Conservation (phyloP, 2,888 invertebrate genomes). For the Trachelus stipa region DNA sequence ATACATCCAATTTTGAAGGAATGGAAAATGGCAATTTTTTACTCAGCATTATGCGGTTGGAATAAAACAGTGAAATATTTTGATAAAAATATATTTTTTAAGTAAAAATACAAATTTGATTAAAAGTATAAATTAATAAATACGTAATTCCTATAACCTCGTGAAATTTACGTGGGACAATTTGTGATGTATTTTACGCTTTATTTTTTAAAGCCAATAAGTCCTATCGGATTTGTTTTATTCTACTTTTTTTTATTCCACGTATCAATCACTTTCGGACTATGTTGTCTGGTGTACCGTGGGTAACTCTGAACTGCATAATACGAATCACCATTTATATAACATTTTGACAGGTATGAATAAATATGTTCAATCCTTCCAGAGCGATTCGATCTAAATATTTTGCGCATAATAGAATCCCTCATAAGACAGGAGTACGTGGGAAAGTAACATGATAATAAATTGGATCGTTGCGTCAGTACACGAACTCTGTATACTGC, state of each 20-base stretch:
- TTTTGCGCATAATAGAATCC: slow-evolving; percentile 36
- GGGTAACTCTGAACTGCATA: slow-evolving; percentile 4
- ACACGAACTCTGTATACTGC: neutral
- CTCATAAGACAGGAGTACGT: slow-evolving; percentile 23
- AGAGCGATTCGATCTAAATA: slow-evolving; percentile 31
- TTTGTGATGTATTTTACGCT: neutral
- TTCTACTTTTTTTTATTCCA: neutral
- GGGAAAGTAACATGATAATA: slow-evolving; percentile 5
- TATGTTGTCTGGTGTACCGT: neutral
- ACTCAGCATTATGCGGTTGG: neutral
- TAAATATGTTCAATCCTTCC: slow-evolving; percentile 25
- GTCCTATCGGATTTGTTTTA: neutral
- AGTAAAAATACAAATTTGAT: neutral
- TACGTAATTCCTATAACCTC: neutral
- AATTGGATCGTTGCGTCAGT: neutral
- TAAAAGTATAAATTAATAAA: neutral
- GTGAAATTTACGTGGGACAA: neutral
- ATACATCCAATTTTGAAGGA: neutral
- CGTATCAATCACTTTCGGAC: slow-evolving; percentile 6
- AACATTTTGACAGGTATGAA: slow-evolving; percentile 35
- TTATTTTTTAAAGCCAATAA: neutral
- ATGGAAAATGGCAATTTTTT: neutral
- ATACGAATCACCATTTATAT: slow-evolving; percentile 34
- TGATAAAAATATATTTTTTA: neutral
- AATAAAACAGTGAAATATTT: neutral